phyloP scores from a whole-genome alignment of 2,113 vertebrate species.

The Phyllopteryx taeniolatus region DNA sequence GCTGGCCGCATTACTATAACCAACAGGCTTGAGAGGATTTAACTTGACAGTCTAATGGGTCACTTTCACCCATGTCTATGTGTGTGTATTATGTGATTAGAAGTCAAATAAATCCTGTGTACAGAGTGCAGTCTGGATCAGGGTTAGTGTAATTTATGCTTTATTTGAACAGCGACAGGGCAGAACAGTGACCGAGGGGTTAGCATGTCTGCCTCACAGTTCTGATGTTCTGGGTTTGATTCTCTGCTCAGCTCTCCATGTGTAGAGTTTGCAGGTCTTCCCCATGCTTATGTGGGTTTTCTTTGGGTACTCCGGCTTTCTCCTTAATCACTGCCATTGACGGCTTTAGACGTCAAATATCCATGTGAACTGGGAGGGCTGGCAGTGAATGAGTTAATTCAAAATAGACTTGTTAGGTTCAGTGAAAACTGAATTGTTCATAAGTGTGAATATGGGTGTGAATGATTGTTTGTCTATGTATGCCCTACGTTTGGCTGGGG shows the following conservation, averaged over 20 bases:
- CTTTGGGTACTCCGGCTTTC: too few species aligned
- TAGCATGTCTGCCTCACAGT: not conserved
- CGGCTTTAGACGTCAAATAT: too few species aligned
- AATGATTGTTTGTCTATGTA: too few species aligned
- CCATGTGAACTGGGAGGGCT: too few species aligned
- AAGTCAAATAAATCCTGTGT: not conserved
- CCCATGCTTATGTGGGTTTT: too few species aligned
- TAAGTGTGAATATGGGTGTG: too few species aligned
- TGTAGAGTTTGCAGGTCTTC: not conserved
- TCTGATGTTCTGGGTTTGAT: not conserved
- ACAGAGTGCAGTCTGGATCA: not conserved
- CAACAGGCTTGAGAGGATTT: constrained; percentile 30
- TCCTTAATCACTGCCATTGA: too few species aligned
- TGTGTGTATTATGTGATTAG: not conserved
- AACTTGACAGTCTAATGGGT: not conserved
- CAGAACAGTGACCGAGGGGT: not conserved
- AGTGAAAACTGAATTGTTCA: too few species aligned
- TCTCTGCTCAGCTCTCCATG: not conserved
- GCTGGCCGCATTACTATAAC: constrained; percentile 43
- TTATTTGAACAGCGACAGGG: not conserved
- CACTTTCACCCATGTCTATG: not conserved
- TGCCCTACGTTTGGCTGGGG: too few species aligned
- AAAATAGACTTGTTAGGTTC: too few species aligned
- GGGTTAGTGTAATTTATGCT: not conserved
- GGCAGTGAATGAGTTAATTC: too few species aligned